Evolutionary conservation across 2,797 vertebrate species (phyloP), one percentile per base, ranked within the genome.

Genomic region (Micromesistius poutassou): DNA sequence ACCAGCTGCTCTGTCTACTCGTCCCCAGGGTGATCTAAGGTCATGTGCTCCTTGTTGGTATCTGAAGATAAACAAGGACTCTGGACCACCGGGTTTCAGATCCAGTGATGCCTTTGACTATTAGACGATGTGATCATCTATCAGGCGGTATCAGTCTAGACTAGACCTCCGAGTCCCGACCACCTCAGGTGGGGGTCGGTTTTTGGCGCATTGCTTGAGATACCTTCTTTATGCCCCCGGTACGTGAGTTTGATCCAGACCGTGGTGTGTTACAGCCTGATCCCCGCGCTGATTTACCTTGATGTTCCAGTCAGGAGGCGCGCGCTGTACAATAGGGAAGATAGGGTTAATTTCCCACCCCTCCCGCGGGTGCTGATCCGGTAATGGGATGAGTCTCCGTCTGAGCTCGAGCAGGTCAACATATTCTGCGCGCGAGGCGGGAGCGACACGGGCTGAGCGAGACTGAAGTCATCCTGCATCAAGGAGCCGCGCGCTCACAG

Each of bases 351-450:
- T 80, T 68, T 62, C 79, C 80, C 75, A 84, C 84, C 79, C 82
- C 77, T 76, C 83, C 42, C 76, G 76, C 71, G 76, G 75, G 78
- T 78, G 87, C 84, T 93, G 82, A 92, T 92, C 91, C 91, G 82
- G 84, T 93, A 92, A 94, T 92, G 92, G 92, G 92, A 93, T 93
- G 88, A 85, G 87, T 90, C 88, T 85, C 88, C 85, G 73, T 88
- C 87, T 92, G 78, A 92, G 89, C 89, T 72, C 68, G 36, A 87
- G 91, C 91, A 89, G 92, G 86, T 92, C 92, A 88, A 83, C 89
- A 82, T 77, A 89, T 87, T 86, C 35, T 30, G 71, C 81, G 87
- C 14, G 79, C 74, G 87, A 90, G 90, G 91, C 90, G 89, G 90
- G 62, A 70, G 89, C 88, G 77, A 83, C 85, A 82, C 86, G 90